These are phyloP conservation scores for Drosophila pseudotakahashii DNA, from an alignment of 2,888 invertebrate species.

Conservation along the genomic window DNA sequence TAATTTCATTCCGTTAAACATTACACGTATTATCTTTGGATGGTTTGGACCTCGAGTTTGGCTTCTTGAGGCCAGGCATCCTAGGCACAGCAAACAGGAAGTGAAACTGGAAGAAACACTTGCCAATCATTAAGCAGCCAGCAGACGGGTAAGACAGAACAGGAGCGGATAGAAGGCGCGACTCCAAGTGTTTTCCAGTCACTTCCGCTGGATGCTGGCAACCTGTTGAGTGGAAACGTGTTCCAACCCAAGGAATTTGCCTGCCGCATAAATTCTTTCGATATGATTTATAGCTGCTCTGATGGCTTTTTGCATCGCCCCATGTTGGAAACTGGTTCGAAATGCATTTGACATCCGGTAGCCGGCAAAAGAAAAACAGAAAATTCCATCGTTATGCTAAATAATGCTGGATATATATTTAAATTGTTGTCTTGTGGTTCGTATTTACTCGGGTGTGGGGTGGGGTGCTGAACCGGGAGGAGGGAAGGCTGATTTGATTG, in stretches of 20 bases:
- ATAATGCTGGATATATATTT: conserved; percentile 61
- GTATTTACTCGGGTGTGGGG: conserved; percentile 9
- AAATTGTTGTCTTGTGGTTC: conserved; percentile 44
- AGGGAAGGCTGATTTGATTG: conserved; percentile 17
- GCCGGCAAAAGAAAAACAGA: conserved; percentile 25
- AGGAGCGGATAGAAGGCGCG: conserved; percentile 3
- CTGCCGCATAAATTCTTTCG: conserved; percentile 73
- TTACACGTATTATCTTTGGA: background rate
- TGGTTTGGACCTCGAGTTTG: no score
- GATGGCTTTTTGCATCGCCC: conserved; percentile 34
- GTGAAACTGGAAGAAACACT: conserved; percentile 66
- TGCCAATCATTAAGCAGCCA: conserved; percentile 61
- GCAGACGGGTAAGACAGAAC: background rate
- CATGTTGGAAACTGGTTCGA: conserved; percentile 70
- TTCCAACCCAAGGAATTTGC: conserved; percentile 68
- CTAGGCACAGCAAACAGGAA: conserved; percentile 63
- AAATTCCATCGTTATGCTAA: conserved; percentile 37
- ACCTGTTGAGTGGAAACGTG: conserved; percentile 58
- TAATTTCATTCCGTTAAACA: background rate
- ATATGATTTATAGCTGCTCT: conserved; percentile 67
- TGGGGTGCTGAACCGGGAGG: background rate
- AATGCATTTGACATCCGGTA: conserved; percentile 69
- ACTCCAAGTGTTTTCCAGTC: conserved; percentile 47
- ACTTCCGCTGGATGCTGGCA: conserved; percentile 69
- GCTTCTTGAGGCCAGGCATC: conserved; percentile 18